Evolutionary conservation across 2,113 vertebrate species (phyloP).

Genomic region (Vombatus ursinus): DNA sequence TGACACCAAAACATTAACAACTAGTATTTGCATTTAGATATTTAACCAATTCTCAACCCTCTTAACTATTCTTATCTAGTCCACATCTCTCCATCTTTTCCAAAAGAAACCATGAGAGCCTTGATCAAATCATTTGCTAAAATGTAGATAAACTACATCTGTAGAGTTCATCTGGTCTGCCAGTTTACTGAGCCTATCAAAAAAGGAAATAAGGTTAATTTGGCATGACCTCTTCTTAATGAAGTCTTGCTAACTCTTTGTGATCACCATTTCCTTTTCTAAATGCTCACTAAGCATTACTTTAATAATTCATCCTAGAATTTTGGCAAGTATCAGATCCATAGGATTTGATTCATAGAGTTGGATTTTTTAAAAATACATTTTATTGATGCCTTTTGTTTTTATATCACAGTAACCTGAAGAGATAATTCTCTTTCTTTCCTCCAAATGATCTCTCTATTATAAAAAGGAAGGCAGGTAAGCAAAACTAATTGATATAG

Average conservation of each 20-base stretch:
- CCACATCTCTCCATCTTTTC: not conserved
- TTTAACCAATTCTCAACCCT: not conserved
- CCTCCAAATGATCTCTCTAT: not conserved
- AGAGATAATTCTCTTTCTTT: not conserved
- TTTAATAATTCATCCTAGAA: not conserved
- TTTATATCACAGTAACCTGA: not conserved
- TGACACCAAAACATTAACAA: not conserved
- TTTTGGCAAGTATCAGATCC: not conserved
- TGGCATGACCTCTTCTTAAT: not conserved
- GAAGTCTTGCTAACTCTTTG: not conserved
- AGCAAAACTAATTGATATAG: not conserved
- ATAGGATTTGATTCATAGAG: not conserved
- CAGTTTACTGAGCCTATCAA: not conserved
- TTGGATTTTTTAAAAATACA: not conserved
- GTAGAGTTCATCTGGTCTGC: not conserved
- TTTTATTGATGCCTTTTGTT: not conserved
- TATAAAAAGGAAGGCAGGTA: not conserved
- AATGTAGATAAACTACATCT: not conserved
- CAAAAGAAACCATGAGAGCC: not conserved
- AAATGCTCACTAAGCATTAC: not conserved
- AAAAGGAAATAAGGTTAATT: not conserved
- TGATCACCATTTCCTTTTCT: not conserved
- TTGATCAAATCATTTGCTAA: not conserved
- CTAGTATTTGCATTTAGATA: not conserved
- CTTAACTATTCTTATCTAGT: not conserved